Evolutionary conservation across 2,888 invertebrate genomes (phyloP), one percentile per base, ranked within the genome.

Genomic region (Hemithea aestivaria): DNA sequence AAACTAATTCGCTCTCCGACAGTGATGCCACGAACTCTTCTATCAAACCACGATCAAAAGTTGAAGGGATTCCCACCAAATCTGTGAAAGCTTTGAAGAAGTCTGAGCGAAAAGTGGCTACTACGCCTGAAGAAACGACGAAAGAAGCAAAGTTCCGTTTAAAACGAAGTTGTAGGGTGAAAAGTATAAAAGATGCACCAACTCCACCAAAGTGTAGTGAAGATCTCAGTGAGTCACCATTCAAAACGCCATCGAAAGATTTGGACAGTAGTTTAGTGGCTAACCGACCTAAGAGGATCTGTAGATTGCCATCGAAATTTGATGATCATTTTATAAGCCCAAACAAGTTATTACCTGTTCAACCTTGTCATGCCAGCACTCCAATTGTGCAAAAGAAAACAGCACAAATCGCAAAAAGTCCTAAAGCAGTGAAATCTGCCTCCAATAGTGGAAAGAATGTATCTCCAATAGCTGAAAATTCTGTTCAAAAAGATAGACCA

Each of bases 1-100:
- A 81, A 67, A 84, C 83, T 0, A 84, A 83, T 47, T 83, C 84
- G 0, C 73, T 79, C 7, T 83, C 83, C 1, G 84, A 83, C 52
- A 80, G 82, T 32, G 75, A 76, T 56, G 56, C 58, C 6, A 68
- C 73, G 0, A 70, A 16, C 41, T 38, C 50, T 12, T 38, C 43
- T 1, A 58, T 50, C 25, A 55, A 56, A 42, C 26, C 37, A 6
- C 3, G 3, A 16, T 5, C 16, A 16, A 16, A 16, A 5, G 16
- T 16, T 16, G 5, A 48, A 25, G 51, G 45, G 20, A 29, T 38
- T 10, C 44, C 45, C 3, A 25, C 35, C 22, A 51, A 45, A 16
- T 16, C 16, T 16, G 16, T 16, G 16, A 16, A 16, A 16, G 16
- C 16, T 16, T 4, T 5, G 2, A 16, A 16, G 16, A 16, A 16